A percentile compares a stretch with the other conserved stretches of the same genome.
phyloP scores from a whole-genome alignment of 2,113 vertebrate genomes.

The Oncorhynchus mykiss region DNA sequence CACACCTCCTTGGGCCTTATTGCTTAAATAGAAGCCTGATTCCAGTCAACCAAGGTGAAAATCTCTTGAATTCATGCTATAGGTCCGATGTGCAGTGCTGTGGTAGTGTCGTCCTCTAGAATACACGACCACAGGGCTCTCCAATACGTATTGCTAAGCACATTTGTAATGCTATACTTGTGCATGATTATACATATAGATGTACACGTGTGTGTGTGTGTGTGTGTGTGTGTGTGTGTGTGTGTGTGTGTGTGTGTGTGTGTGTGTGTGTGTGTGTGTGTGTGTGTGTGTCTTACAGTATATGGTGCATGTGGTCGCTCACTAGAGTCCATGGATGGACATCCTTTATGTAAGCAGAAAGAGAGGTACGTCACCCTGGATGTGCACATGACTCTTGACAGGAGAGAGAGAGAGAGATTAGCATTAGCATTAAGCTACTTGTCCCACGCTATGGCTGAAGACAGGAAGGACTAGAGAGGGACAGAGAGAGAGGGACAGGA shows the following conservation, averaged over 20 bases:
- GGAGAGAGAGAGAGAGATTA: conserved; percentile 62
- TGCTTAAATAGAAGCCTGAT: no score
- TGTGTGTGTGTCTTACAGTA: not conserved
- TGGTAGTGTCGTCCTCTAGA: no score
- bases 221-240: not conserved
- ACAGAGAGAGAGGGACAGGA: not conserved
- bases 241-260: not conserved
- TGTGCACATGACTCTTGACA: conserved; percentile 69
- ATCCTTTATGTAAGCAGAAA: conserved; percentile 31
- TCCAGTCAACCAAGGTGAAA: no score
- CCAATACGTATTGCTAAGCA: no score
- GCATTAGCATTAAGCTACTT: conserved; percentile 66
- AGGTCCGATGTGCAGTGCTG: no score
- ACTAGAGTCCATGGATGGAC: not conserved
- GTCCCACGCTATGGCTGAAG: conserved; percentile 39
- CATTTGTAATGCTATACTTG: no score
- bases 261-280: no score
- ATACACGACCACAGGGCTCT: no score
- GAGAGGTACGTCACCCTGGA: conserved; percentile 46
- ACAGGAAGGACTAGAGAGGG: not conserved
- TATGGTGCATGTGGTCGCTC: not conserved
- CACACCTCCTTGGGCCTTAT: no score
- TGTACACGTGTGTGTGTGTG: not conserved
- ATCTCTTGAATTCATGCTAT: no score
- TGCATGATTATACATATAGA: no score